These are phyloP conservation scores for Psophia crepitans DNA, from an alignment of 2,113 vertebrate genomes.

Conservation along the genomic window DNA sequence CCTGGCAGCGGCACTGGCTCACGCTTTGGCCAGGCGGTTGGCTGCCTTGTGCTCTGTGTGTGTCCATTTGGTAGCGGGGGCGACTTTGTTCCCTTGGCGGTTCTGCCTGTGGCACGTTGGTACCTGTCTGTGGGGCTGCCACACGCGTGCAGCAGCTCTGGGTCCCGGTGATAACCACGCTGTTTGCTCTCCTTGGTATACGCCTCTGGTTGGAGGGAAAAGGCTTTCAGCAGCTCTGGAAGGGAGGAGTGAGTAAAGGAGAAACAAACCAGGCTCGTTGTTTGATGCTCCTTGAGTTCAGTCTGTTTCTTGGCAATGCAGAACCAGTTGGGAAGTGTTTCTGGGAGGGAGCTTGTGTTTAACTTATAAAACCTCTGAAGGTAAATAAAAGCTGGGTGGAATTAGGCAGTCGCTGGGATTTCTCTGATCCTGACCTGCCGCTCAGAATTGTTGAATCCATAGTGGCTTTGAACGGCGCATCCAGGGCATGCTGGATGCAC, in stretches of 20 bases:
- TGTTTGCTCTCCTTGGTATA: not conserved
- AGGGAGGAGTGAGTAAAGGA: not conserved
- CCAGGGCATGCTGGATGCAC: not conserved
- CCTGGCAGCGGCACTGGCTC: not conserved
- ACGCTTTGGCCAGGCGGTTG: not conserved
- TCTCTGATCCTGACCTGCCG: not conserved
- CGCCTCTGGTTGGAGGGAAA: not conserved
- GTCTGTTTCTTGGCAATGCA: not conserved
- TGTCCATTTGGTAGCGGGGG: not conserved
- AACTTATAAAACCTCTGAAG: not conserved
- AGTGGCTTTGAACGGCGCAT: rapidly evolving
- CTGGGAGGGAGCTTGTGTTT: not conserved
- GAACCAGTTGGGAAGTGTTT: not conserved
- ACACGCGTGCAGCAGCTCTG: rapidly evolving
- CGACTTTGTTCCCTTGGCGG: not conserved
- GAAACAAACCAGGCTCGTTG: not conserved
- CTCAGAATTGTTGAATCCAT: not conserved
- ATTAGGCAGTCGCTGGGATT: not conserved
- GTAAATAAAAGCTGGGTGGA: not conserved
- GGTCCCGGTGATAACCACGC: not conserved
- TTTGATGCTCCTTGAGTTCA: not conserved
- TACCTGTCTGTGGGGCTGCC: not conserved
- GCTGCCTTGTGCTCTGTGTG: not conserved
- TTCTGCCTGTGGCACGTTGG: rapidly evolving
- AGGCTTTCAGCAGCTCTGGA: not conserved